Evolutionary conservation across 2,888 invertebrate genomes (phyloP).

Genomic region (Tuberolachnus salignus): DNA sequence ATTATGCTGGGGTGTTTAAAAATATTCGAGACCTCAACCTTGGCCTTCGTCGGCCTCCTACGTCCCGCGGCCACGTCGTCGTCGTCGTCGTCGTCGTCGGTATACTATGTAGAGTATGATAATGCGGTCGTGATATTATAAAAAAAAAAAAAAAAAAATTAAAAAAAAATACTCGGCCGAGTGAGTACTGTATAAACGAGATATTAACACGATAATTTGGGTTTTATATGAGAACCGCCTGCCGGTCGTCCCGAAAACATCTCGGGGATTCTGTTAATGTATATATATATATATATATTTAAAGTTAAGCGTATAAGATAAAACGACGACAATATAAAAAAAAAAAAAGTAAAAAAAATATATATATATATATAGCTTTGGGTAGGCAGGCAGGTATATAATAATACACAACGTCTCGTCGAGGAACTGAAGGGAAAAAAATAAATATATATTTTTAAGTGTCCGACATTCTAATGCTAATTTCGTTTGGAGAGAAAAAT

Average conservation of each 20-base stretch:
- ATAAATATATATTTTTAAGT: too few species aligned
- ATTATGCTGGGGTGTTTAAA: neutral
- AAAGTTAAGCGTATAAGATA: neutral
- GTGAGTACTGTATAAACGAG: neutral
- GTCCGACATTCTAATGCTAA: too few species aligned
- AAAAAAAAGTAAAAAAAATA: neutral
- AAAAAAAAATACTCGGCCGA: neutral
- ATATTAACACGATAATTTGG: slow-evolving; percentile 33
- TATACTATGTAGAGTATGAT: neutral
- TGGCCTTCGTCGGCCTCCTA: slow-evolving; percentile 48
- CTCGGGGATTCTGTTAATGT: too few species aligned
- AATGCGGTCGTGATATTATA: slow-evolving; percentile 3
- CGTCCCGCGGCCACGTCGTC: neutral
- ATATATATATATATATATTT: neutral
- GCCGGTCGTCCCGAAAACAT: neutral
- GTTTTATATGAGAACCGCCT: slow-evolving; percentile 13
- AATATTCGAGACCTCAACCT: slow-evolving; percentile 37
- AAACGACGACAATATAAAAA: too few species aligned
- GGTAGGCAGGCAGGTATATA: neutral
- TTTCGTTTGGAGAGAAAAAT: too few species aligned
- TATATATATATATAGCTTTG: neutral
- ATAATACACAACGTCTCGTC: too few species aligned
- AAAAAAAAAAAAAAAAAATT: neutral
- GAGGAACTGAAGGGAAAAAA: too few species aligned
- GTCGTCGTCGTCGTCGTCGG: too few species aligned